These are phyloP conservation scores for Stenoptilia bipunctidactyla DNA, from an alignment of 2,888 invertebrate species.

Conservation along the genomic window DNA sequence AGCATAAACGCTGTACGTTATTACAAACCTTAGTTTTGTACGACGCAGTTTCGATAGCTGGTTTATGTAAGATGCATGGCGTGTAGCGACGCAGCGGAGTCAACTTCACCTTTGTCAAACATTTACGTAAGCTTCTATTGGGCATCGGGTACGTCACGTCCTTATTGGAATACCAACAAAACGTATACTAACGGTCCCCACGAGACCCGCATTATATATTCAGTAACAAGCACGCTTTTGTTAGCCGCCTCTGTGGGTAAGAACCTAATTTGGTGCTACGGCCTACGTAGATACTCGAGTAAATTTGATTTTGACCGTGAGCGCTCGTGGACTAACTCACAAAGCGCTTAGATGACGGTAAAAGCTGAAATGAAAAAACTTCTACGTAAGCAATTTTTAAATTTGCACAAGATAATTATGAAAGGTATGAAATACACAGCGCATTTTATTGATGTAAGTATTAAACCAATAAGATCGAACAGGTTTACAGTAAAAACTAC, in stretches of 20 bases:
- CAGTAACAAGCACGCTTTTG: no score
- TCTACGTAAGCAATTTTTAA: no score
- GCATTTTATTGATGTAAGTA: no score
- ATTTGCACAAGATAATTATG: no score
- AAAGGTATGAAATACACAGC: no score
- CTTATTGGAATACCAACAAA: conserved; percentile 3
- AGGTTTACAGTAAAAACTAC: no score
- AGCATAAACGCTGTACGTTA: not conserved
- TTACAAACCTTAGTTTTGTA: not conserved
- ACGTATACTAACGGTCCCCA: conserved; percentile 1
- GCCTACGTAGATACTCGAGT: not conserved
- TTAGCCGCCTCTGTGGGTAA: not conserved
- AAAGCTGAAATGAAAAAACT: no score
- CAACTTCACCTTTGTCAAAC: not conserved
- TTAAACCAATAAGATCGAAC: no score
- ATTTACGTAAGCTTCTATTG: not conserved
- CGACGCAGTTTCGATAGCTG: not conserved
- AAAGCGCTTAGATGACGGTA: no score
- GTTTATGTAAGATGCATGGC: not conserved
- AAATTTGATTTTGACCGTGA: not conserved
- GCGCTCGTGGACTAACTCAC: no score
- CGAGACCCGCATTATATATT: not conserved
- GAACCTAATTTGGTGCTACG: not conserved
- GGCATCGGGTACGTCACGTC: conserved; percentile 1
- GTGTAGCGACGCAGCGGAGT: not conserved